A percentile compares a stretch with the other conserved stretches of the same genome.
Evolutionary conservation across 2,113 vertebrate genomes (phyloP).

Genomic region (Paramormyrops kingsleyae): DNA sequence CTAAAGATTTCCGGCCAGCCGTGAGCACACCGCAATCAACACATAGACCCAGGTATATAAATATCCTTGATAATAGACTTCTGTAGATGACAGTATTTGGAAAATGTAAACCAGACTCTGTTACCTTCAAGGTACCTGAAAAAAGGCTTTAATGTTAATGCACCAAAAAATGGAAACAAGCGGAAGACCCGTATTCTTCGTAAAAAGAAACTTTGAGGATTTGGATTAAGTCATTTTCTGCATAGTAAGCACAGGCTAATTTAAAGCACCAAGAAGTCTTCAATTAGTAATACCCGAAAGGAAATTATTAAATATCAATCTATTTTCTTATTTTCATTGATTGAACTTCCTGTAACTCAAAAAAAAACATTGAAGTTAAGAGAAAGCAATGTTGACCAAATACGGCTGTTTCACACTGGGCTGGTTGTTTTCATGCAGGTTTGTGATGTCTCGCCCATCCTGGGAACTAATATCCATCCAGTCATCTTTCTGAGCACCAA

Average conservation of each 20-base stretch:
- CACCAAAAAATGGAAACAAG: not conserved
- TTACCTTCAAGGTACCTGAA: not conserved
- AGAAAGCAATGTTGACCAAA: not conserved
- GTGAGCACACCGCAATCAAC: not conserved
- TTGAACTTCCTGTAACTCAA: not conserved
- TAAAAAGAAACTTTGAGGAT: not conserved
- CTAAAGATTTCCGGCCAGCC: not conserved
- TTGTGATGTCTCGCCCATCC: not conserved
- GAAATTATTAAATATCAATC: not conserved
- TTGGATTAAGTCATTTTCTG: not conserved
- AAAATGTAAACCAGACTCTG: not conserved
- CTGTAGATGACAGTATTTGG: not conserved
- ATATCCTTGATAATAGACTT: not conserved
- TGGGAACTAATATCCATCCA: not conserved
- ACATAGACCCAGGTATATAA: not conserved
- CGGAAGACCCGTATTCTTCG: not conserved
- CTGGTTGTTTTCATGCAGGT: not conserved
- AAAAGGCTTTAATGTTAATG: not conserved
- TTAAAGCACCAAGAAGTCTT: not conserved
- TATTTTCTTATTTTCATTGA: not conserved
- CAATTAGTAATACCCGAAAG: not conserved
- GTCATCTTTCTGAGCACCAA: not conserved
- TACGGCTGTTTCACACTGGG: not conserved
- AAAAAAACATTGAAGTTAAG: not conserved
- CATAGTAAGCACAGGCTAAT: not conserved